These are phyloP conservation scores for Asarcornis scutulata DNA, from an alignment of 2,113 vertebrate genomes.

Conservation along the genomic window DNA sequence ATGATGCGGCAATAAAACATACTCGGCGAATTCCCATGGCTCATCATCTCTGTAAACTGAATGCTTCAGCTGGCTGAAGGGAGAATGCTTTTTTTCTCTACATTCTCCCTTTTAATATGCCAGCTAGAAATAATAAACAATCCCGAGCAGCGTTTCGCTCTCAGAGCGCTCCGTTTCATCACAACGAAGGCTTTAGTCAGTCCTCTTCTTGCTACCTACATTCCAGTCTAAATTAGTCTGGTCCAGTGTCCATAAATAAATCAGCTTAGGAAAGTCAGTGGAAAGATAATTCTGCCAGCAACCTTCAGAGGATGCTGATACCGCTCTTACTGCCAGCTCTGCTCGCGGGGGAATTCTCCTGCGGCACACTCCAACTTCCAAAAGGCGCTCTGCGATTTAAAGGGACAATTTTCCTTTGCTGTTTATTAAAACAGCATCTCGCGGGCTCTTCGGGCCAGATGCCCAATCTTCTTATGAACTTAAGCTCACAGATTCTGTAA, in stretches of 20 bases:
- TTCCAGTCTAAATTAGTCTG: conserved; percentile 27
- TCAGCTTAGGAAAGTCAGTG: conserved; percentile 55
- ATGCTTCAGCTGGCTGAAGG: conserved; percentile 30
- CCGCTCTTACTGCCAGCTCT: background rate
- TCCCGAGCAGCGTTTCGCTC: background rate
- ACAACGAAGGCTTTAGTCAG: background rate
- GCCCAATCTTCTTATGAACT: background rate
- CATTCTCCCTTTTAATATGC: background rate
- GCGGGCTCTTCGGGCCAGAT: background rate
- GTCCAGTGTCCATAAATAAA: conserved; percentile 56
- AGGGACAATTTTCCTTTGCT: conserved; percentile 29
- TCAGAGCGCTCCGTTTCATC: conserved; percentile 35
- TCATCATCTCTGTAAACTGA: conserved; percentile 56
- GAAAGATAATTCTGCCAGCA: conserved; percentile 50
- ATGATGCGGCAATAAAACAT: background rate
- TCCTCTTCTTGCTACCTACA: conserved; percentile 26
- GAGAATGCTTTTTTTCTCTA: background rate
- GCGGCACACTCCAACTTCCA: background rate
- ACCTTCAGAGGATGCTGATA: background rate
- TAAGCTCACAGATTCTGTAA: background rate
- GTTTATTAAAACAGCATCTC: conserved; percentile 29
- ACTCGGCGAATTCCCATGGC: conserved; percentile 26
- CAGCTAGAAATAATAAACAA: conserved; percentile 24
- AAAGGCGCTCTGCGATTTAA: background rate
- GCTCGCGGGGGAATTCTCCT: background rate